These are phyloP conservation scores for Lasioglossum zephyrum DNA, from an alignment of 2,888 invertebrate species.

Conservation along the genomic window DNA sequence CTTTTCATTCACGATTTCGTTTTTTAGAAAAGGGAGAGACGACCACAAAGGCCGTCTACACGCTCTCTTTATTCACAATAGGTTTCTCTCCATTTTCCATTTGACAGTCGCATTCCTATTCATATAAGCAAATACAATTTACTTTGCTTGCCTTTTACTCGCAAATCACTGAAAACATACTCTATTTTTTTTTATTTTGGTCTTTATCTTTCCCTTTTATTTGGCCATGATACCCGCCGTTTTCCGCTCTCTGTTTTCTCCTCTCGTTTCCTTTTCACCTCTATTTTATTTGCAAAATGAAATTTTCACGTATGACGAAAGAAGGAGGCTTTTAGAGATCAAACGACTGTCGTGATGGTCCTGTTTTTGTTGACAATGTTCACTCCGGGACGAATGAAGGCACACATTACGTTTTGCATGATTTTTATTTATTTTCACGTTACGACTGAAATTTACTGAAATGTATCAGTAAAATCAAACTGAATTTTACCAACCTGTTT, in stretches of 20 bases:
- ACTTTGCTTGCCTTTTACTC: conserved; percentile 39
- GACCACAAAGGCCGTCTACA: conserved; percentile 8
- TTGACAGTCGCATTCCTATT: neutral
- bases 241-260: neutral
- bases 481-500: neutral
- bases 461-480: too few relatives aligned
- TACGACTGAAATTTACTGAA: too few relatives aligned
- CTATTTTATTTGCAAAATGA: conserved; percentile 4
- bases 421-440: too few relatives aligned
- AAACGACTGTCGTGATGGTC: neutral
- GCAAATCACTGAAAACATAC: conserved; percentile 29
- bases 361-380: neutral
- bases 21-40: neutral
- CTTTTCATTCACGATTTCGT: neutral
- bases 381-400: neutral
- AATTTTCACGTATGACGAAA: conserved; percentile 27
- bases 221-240: neutral
- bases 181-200: neutral
- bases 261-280: neutral
- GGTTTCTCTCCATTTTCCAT: conserved; percentile 20
- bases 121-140: conserved; percentile 52
- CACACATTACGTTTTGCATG: neutral
- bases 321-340: neutral
- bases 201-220: neutral
- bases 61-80: conserved; percentile 3